phyloP scores from a whole-genome alignment of 2,113 vertebrate species.

The Opisthocomus hoazin region DNA sequence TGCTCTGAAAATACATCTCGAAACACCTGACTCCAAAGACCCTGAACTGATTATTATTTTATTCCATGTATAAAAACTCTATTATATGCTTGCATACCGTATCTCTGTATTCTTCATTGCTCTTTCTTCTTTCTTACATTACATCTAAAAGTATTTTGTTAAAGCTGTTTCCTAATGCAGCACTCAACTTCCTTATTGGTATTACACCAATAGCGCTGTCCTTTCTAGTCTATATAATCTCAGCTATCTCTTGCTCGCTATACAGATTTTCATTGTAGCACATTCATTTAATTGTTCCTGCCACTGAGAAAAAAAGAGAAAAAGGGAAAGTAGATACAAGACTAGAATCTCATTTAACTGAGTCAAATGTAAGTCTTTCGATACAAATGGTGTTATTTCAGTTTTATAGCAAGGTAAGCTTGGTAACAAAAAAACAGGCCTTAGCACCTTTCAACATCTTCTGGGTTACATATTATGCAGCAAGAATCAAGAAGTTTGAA shows the following conservation, averaged over 20 bases:
- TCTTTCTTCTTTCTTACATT: neutral
- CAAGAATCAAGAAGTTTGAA: neutral
- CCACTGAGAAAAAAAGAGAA: neutral
- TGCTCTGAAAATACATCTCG: neutral
- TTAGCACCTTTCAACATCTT: neutral
- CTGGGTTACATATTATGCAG: neutral
- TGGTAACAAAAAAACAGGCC: neutral
- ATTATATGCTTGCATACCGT: neutral
- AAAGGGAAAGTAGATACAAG: neutral
- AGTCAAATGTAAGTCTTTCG: neutral
- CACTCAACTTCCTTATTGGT: neutral
- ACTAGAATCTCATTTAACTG: neutral
- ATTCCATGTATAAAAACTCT: neutral
- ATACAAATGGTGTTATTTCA: neutral
- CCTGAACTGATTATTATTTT: neutral
- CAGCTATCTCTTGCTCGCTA: neutral
- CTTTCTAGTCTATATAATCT: neutral
- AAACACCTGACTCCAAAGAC: neutral
- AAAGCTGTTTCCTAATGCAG: neutral
- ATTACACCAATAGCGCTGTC: fast-evolving
- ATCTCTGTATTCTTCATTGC: neutral
- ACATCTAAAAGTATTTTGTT: neutral
- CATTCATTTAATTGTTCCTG: neutral
- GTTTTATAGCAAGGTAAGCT: neutral
- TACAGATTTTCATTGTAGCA: neutral